phyloP scores from a whole-genome alignment of 2,113 vertebrate species.

The Psittacula cyanocephala region DNA sequence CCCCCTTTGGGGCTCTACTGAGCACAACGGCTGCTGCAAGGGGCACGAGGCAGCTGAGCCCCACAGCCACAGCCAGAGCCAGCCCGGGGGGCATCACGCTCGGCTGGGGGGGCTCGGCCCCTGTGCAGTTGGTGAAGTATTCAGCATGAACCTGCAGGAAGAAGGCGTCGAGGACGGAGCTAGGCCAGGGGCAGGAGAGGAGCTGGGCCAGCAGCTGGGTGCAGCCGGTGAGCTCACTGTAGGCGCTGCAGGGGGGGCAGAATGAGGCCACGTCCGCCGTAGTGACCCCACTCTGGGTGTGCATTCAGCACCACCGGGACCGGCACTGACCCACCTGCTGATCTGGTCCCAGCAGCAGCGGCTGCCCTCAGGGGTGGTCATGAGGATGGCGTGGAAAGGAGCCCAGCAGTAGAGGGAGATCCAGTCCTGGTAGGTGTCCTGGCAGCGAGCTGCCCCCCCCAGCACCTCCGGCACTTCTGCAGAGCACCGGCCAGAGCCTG shows the following conservation, averaged over 20 bases:
- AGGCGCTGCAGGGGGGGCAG: neutral
- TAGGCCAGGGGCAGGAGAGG: neutral
- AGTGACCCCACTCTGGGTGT: fast-evolving
- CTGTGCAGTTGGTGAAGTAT: neutral
- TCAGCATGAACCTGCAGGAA: neutral
- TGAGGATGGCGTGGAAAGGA: neutral
- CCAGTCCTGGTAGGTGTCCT: neutral
- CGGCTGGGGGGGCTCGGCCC: fast-evolving
- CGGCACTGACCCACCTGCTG: neutral
- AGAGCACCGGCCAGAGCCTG: neutral
- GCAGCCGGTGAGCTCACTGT: neutral
- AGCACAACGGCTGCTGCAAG: neutral
- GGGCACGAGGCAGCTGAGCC: neutral
- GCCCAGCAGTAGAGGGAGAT: conserved; percentile 13
- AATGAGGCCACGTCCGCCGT: fast-evolving
- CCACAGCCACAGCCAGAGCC: neutral
- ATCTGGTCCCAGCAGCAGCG: neutral
- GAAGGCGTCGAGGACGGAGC: neutral
- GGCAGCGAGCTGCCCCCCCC: neutral
- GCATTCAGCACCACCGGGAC: fast-evolving
- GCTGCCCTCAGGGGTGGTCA: neutral
- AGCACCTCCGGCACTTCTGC: neutral
- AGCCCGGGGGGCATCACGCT: fast-evolving
- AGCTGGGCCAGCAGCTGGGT: conserved; percentile 5
- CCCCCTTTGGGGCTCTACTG: neutral